Percentiles rank a stretch among this genome's conserved stretches.
Evolutionary conservation across 1,140 invertebrate species (phyloP).

Genomic region (Brachionus paranguensis): DNA sequence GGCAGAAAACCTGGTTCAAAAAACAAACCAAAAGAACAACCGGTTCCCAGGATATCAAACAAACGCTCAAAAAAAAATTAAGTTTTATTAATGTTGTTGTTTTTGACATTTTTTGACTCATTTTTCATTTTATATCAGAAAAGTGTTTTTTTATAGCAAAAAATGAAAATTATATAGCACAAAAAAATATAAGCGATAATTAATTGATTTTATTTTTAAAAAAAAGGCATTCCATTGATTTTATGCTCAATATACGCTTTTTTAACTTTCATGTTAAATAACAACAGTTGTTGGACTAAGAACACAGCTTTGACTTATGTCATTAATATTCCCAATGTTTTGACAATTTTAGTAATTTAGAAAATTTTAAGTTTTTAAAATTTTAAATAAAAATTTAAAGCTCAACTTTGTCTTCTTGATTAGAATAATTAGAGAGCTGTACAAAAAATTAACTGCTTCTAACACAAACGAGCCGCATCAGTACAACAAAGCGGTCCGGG

Average conservation of each 20-base stretch:
- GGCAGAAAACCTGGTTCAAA: too few species aligned
- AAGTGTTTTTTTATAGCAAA: too few species aligned
- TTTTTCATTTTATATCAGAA: too few species aligned
- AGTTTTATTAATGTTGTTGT: too few species aligned
- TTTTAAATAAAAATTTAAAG: background rate
- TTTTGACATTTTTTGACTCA: too few species aligned
- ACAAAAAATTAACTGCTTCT: slow-evolving; percentile 3
- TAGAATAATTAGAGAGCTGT: slow-evolving; percentile 4
- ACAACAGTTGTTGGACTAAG: slow-evolving; percentile 31
- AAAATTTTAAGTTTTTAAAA: background rate
- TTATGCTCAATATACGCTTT: background rate
- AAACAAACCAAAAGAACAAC: too few species aligned
- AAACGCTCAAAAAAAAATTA: too few species aligned
- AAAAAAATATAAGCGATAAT: too few species aligned
- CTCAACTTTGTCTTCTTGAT: slow-evolving; percentile 30
- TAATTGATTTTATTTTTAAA: background rate
- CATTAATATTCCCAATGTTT: slow-evolving; percentile 16
- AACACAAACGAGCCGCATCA: slow-evolving; percentile 4
- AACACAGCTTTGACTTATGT: background rate
- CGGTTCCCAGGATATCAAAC: too few species aligned
- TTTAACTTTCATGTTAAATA: background rate
- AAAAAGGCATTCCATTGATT: slow-evolving; percentile 1
- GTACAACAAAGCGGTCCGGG: slow-evolving; percentile 27
- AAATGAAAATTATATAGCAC: too few species aligned
- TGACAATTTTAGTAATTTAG: slow-evolving; percentile 3